Base-by-base conservation (phyloP, 2,888 invertebrate genomes). In the Dinocampus coccinellae region DNA sequence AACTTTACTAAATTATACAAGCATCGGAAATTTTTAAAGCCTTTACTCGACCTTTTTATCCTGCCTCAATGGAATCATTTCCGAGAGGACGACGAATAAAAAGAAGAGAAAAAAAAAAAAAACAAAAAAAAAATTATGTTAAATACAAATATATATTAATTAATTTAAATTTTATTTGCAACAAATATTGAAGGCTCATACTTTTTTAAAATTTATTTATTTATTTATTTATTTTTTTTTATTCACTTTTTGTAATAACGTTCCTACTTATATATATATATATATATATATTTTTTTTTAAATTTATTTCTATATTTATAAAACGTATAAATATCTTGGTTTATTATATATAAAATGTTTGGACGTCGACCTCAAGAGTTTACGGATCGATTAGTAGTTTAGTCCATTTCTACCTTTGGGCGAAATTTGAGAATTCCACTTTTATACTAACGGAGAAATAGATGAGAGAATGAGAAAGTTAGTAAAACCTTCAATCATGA, bases 1-100 rank as follows among this genome's bases (percentile, higher is more conserved):
- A 47, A 70, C 74, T 73, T 70, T 39, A 64, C 67, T 60, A 69
- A 69, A 63, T 73, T 75, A 69, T 72, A 60, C 42, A 62, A 20
- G 62, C 55, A 57, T 39, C 24, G 55, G 20, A 57, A 26, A 39
- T 36, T 63, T 58, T 60, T 63, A 20, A 26, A 57, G 16, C 16
- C 16, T 47, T 47, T 16, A 47, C 47, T n/a, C 47, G 47, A 47
- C 47, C 47, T 47, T 47, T 47, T 47, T 47, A 47, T 47, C 16
- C 47, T 47, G 16, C 16, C 16, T 47, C 16, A 47, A 47, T 47
- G 16, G 47, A 47, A 47, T 47, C 9, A 47, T 47, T 47, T 20
- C 7, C 29, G 47, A 7, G 47, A n/a, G 1, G 47, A 16, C 4
- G 16, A 47, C n/a, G 9, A 47, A 47, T 29, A 29, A 29, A 4